Evolutionary conservation across 2,113 vertebrate genomes (phyloP).

Genomic region (Triplophysa tibetana): DNA sequence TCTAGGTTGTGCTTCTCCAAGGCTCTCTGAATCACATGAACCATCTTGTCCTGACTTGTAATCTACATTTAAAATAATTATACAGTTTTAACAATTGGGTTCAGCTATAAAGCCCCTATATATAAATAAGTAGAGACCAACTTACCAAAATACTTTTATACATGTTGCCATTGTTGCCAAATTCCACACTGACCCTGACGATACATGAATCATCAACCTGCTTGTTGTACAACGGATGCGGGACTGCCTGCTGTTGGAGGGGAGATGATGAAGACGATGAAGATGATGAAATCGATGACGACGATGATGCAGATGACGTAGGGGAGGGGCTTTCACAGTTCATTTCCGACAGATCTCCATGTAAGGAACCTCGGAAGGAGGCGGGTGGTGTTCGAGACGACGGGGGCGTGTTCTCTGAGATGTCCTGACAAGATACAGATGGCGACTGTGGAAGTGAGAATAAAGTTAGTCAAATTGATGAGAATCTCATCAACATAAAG

Average conservation of each 20-base stretch:
- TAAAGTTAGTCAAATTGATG: neutral
- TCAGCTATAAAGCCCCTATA: neutral
- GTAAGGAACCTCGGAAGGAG: constrained; percentile 66
- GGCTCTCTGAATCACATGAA: constrained; percentile 80
- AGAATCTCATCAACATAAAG: too few relatives aligned
- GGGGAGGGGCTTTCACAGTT: constrained; percentile 47
- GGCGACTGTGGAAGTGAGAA: constrained; percentile 55
- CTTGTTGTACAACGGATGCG: constrained; percentile 70
- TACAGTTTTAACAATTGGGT: neutral
- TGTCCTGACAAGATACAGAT: constrained; percentile 70
- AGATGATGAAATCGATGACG: constrained; percentile 19
- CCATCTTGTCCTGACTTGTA: constrained; percentile 88
- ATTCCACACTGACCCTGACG: constrained; percentile 82
- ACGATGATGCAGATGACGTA: constrained; percentile 18
- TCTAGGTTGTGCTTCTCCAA: constrained; percentile 84
- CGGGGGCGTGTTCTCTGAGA: constrained; percentile 71
- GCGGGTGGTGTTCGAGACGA: constrained; percentile 52
- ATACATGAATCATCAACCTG: constrained; percentile 78
- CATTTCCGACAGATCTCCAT: constrained; percentile 61
- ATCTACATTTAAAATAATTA: constrained; percentile 68
- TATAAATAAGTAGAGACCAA: neutral
- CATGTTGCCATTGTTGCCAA: constrained; percentile 78
- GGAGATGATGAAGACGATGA: constrained; percentile 38
- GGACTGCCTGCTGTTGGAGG: constrained; percentile 42
- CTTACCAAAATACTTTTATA: constrained; percentile 90